phyloP scores from a whole-genome alignment of 1,140 invertebrate genomes.

The Ctenoplectra terminalis region DNA sequence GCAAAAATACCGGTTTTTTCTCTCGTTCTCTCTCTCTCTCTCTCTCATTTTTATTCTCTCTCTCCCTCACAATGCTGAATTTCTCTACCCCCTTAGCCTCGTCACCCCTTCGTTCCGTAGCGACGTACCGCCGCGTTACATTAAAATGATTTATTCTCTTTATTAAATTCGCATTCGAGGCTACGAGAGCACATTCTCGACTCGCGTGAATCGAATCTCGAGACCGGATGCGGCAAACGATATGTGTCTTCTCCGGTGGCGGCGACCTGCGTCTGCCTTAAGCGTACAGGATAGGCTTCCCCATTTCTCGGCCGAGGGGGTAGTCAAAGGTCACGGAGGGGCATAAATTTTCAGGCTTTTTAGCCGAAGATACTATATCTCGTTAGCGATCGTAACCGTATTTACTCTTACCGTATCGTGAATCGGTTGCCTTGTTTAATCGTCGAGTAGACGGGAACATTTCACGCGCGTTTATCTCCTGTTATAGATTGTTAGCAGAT shows the following conservation, averaged over 20 bases:
- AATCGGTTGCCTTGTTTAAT: neutral
- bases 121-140: slow-evolving; percentile 61
- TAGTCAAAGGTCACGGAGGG: slow-evolving; percentile 49
- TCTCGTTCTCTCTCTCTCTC: neutral
- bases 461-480: neutral
- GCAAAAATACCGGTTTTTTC: slow-evolving; percentile 76
- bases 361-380: neutral
- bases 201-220: slow-evolving; percentile 45
- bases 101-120: slow-evolving; percentile 57
- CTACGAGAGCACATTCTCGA: slow-evolving; percentile 57
- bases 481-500: neutral
- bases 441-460: neutral
- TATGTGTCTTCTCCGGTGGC: slow-evolving; percentile 22
- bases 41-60: neutral
- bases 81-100: slow-evolving; percentile 57
- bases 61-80: slow-evolving; percentile 25
- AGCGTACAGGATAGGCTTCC: slow-evolving; percentile 12
- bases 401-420: neutral
- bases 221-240: slow-evolving; percentile 58
- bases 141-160: slow-evolving; percentile 75
- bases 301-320: slow-evolving; percentile 13
- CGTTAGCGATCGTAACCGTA: slow-evolving; percentile 12
- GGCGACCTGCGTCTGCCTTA: slow-evolving; percentile 41
- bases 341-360: slow-evolving; percentile 17
- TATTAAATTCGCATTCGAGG: slow-evolving; percentile 74